Base-by-base conservation (phyloP, 1,140 invertebrate species). In the Drosophila rufa region DNA sequence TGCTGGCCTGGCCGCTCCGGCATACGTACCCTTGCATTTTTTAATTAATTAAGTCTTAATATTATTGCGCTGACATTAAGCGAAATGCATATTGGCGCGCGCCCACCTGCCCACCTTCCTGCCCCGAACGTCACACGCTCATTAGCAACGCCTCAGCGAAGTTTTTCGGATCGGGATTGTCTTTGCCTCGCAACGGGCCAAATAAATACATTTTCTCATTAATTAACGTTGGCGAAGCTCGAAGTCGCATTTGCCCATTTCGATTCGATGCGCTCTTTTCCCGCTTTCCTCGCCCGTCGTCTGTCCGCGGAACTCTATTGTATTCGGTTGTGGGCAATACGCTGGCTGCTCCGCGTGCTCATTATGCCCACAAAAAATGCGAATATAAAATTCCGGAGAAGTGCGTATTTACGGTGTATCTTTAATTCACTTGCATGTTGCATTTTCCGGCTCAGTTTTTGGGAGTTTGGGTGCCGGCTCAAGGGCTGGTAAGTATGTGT, bases 11-110 rank as follows among this genome's bases (percentile, higher is more conserved):
- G 43, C 25, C 43, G 19, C 48, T 36, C 46, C 57, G 38, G 36
- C 62, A 30, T 60, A 9, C 27, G 9, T 36, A 43, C 55, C 27
- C 50, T 56, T 65, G 79, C 75, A 84, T 69, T 77, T 90, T 90
- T 90, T 77, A 90, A 90, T 90, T 90, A 90, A 90, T 90, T 85
- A 90, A 81, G 85, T 85, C 86, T 90, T 90, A 90, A 90, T 90
- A 90, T 85, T 90, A 80, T 90, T 90, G 71, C 85, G 70, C 83
- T 82, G 85, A 90, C 81, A 84, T 81, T 90, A 85, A 85, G 79
- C 78, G 79, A 64, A 79, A 84, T 76, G 75, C 85, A 79, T 85
- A 90, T 90, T 76, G 81, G 89, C 59, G 66, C 53, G 48, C 40
- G 50, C 42, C 38, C 38, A 25, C 22, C 22, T 25, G 17, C 15